Evolutionary conservation across 2,888 invertebrate genomes (phyloP), one percentile per base, ranked within the genome.

Genomic region (Hipparchia sbordonii): DNA sequence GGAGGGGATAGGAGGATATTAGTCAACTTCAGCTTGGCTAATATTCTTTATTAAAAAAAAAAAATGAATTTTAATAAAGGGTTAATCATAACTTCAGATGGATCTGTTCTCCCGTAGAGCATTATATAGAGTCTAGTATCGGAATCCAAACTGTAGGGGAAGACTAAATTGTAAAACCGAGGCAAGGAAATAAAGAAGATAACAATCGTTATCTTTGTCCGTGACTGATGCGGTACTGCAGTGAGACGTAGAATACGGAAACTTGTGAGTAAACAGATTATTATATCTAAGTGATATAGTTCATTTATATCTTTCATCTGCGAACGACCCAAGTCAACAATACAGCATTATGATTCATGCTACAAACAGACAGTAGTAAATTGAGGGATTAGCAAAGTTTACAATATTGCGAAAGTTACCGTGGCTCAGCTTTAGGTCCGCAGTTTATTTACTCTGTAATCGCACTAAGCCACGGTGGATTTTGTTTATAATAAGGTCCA

Each of bases 331-430:
- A 59, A 59, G 56, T 59, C 33, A 33, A 33, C 59, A 33, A 56
- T 13, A 56, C n/a, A n/a, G 56, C 56, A 33, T 69, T 57, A 62
- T 72, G 61, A 72, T 67, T 72, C 48, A 72, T 46, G 61, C 13
- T 13, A 45, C 67, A 59, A 33, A 12, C 67, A 10, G 67, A 61
- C 72, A 62, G 23, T 54, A 56, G 67, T 67, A 67, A 72, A 62
- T 67, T 46, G 59, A 54, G 62, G 54, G 67, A 62, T 69, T 69
- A 48, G 52, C 69, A 46, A 68, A 68, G 67, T 68, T 68, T 68
- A 57, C 57, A 68, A 59, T 68, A 68, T 59, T 68, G 67, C 67
- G 48, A 68, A 48, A 68, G 56, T 23, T 59, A 56, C 67, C 46
- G 67, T 48, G 45, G 48, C 23, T 65, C 10, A 65, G 63, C 63